These are phyloP conservation scores for Drosophila fungiperda DNA, from an alignment of 2,888 invertebrate species.

Conservation along the genomic window DNA sequence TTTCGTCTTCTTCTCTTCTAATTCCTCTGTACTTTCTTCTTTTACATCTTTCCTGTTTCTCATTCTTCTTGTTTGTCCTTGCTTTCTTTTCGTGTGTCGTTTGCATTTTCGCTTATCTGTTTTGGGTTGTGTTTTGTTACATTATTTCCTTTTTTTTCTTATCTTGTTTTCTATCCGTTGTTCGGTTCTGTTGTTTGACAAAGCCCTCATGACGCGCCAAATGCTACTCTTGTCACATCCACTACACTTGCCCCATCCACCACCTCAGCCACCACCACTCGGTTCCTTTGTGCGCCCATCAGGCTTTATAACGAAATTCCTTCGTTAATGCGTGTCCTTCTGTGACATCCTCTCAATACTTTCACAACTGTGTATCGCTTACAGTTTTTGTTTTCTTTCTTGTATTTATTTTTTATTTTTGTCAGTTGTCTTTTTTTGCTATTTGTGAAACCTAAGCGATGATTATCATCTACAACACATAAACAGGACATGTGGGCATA, in stretches of 20 bases:
- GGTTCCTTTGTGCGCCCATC: slow-evolving; percentile 10
- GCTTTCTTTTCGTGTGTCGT: slow-evolving; percentile 18
- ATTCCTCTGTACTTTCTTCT: neutral
- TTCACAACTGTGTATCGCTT: slow-evolving; percentile 51
- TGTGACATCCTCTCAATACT: slow-evolving; percentile 63
- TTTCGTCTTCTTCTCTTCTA: slow-evolving; percentile 4
- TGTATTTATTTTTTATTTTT: neutral
- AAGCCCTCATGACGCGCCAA: slow-evolving; percentile 52
- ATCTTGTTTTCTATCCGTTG: slow-evolving; percentile 38
- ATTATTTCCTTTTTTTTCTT: slow-evolving; percentile 3
- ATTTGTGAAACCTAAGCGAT: slow-evolving; percentile 55
- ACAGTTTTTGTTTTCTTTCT: slow-evolving; percentile 27
- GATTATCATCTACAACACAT: slow-evolving; percentile 52
- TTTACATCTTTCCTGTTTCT: slow-evolving; percentile 13
- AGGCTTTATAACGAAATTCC: slow-evolving; percentile 60
- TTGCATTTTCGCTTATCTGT: slow-evolving; percentile 47
- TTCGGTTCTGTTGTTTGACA: slow-evolving; percentile 40
- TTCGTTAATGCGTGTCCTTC: slow-evolving; percentile 59
- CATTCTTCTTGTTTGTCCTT: slow-evolving; percentile 1
- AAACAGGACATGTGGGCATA: slow-evolving; percentile 31
- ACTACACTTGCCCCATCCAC: neutral
- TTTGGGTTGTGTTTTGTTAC: slow-evolving; percentile 18
- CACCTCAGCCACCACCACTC: neutral
- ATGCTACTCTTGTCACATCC: slow-evolving; percentile 41
- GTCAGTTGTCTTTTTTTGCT: neutral